Evolutionary conservation across 2,113 vertebrate species (phyloP), one percentile per base, ranked within the genome.

Genomic region (Scatophagus argus): DNA sequence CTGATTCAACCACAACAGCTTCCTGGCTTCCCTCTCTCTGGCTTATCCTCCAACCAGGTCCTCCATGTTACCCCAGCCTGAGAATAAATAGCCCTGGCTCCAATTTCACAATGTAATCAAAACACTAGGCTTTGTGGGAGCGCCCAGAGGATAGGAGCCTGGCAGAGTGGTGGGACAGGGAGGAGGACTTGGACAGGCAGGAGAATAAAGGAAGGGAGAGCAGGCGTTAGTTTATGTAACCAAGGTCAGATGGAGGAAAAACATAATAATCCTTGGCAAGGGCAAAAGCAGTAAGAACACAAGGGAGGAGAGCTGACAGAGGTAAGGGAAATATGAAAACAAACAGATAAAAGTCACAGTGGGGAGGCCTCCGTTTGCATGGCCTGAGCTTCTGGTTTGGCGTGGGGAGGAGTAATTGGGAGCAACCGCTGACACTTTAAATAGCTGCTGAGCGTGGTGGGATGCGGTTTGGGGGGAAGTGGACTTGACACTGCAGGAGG

Each of bases 81-180:
- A 84, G 81, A 91, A 90, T 74, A 90, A 83, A 89, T 72, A 81
- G 14, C 66, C 72, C 68, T 79, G 61, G 82, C 73, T 91, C 68
- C 34, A 21, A 65, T 90, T 91, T 86, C 88, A 86, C 72, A 87
- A n/a, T 66, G 86, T 87, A 91, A 90, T 92, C 82, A 91, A 84
- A 89, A 91, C 81, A 89, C 34, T 68, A 44, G 59, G 58, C 76
- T 83, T 80, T 91, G 78, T 87, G 83, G 78, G 83, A 83, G 68
- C 44, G 27, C 76, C 41, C 17, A 49, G 46, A 85, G 69, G 69
- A 87, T 14, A 67, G 68, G n/a, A 78, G 75, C 58, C 68, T 71
- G 77, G 84, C 81, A 85, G 58, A 82, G 79, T 21, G 25, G 73
- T 58, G 71, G 79, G 68, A 83, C 58, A 64, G 36, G 43, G 67